Base-by-base conservation (phyloP, 2,113 vertebrate species). In the Seriola rivoliana region DNA sequence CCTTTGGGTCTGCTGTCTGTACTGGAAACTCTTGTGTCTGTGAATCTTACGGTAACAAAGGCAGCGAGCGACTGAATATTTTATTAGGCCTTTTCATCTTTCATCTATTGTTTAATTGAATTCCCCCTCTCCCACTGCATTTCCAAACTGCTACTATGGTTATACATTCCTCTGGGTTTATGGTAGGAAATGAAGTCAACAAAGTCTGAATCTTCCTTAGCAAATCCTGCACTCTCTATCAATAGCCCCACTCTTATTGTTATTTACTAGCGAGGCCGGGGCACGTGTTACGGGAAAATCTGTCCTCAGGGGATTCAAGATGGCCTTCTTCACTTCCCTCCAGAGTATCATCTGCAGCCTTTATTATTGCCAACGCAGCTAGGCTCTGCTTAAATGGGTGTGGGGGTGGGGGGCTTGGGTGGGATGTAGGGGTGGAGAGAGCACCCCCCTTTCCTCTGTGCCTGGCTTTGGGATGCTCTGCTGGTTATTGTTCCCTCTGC, bases 351-450 rank as follows among this genome's bases (percentile, higher is more conserved):
- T 92, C 85, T 83, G 82, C 80, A 89, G 76, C 73, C 73, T 92
- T 91, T 85, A 87, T 93, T 89, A 87, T 74, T 87, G 87, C 71
- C 90, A 80, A 82, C 80, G 17, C 88, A 88, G 92, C 87, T 21
- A 68, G 64, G 58, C 72, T 85, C 42, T 78, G 80, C 72, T 84
- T 87, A 82, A 85, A 83, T 42, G 70, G 52, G 79, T 54, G 71
- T 29, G 71, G 48, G 46, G 73, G 48, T 59, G 75, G 64, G 71
- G 83, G 85, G 81, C 17, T 23, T 10, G 69, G 87, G 36, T 69
- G 42, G 78, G 69, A 23, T 66, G 44, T 42, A 58, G 50, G 73
- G 73, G 78, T 81, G 60, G 72, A 78, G 78, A 80, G 84, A 81
- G 67, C 69, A 85, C 62, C 65, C 89, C 82, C 84, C 76, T 80